These are phyloP conservation scores for Karalla daura DNA, from an alignment of 2,797 vertebrate genomes.

Conservation along the genomic window DNA sequence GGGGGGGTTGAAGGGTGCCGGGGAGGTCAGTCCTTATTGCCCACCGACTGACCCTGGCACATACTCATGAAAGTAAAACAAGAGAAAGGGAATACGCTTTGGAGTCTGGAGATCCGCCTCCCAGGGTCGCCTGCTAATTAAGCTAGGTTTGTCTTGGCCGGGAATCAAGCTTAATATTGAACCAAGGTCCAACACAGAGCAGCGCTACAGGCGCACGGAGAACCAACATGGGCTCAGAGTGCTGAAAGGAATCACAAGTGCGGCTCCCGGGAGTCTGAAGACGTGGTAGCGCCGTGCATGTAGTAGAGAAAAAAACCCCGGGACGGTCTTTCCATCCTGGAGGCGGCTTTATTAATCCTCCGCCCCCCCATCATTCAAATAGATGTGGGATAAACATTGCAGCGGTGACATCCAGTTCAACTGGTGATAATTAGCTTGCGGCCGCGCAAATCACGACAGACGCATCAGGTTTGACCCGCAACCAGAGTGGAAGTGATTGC, in stretches of 20 bases:
- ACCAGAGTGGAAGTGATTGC: no score
- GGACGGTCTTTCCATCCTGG: not conserved
- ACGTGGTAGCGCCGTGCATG: conserved; percentile 14
- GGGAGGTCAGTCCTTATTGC: conserved; percentile 64
- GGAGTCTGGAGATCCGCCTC: conserved; percentile 60
- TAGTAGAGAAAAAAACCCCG: no score
- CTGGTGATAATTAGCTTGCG: not conserved
- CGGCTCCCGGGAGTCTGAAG: conserved; percentile 58
- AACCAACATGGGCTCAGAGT: conserved; percentile 40
- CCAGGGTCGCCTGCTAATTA: conserved; percentile 75
- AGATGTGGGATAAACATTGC: not conserved
- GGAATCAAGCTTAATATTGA: conserved; percentile 75
- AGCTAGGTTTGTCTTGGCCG: conserved; percentile 75
- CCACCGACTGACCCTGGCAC: conserved; percentile 64
- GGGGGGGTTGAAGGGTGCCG: conserved; percentile 58
- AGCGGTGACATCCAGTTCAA: not conserved
- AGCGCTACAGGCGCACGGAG: conserved; percentile 40
- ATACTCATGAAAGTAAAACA: conserved; percentile 54
- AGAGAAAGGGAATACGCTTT: conserved; percentile 61
- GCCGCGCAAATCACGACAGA: no score
- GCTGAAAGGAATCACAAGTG: conserved; percentile 57
- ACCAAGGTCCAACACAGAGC: conserved; percentile 61
- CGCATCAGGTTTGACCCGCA: no score
- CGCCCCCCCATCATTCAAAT: not conserved
- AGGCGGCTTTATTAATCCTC: not conserved